A percentile compares a stretch with the other conserved stretches of the same genome.
Conservation (phyloP, 2,888 invertebrate genomes). For the Rosalia funebris region DNA sequence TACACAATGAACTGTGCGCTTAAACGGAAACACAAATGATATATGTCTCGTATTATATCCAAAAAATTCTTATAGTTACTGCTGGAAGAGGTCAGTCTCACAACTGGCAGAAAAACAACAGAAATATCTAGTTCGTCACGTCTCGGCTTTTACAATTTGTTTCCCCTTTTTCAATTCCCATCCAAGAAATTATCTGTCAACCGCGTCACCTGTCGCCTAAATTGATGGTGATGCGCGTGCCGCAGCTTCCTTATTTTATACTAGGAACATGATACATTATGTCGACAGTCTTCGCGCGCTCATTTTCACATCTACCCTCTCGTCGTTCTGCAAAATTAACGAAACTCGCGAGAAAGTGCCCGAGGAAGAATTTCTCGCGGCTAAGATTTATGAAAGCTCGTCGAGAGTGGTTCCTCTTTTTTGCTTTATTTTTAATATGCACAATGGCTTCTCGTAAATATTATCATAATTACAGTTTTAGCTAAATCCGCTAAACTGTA, state of each 20-base stretch:
- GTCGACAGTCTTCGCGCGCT: conserved; percentile 2
- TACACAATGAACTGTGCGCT: no score
- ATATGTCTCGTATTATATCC: no score
- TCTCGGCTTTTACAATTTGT: no score
- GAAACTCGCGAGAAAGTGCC: neutral
- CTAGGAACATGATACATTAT: conserved; percentile 12
- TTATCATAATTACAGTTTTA: neutral
- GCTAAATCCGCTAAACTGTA: no score
- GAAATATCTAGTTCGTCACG: no score
- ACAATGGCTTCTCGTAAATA: neutral
- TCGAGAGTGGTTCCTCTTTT: neutral
- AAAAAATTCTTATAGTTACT: no score
- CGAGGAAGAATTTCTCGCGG: neutral
- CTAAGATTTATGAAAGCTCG: neutral
- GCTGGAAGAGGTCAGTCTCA: no score
- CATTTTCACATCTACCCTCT: conserved; percentile 14
- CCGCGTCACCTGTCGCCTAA: conserved; percentile 21
- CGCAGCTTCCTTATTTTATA: neutral
- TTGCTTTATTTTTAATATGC: neutral
- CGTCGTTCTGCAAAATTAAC: conserved; percentile 19
- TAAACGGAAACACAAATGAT: no score
- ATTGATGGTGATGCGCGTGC: conserved; percentile 20
- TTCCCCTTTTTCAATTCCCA: conserved; percentile 11
- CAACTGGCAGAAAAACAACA: no score
- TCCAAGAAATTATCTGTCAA: conserved; percentile 14